These are phyloP conservation scores for Acanthosoma haemorrhoidale DNA, from an alignment of 2,888 invertebrate genomes.

Conservation along the genomic window DNA sequence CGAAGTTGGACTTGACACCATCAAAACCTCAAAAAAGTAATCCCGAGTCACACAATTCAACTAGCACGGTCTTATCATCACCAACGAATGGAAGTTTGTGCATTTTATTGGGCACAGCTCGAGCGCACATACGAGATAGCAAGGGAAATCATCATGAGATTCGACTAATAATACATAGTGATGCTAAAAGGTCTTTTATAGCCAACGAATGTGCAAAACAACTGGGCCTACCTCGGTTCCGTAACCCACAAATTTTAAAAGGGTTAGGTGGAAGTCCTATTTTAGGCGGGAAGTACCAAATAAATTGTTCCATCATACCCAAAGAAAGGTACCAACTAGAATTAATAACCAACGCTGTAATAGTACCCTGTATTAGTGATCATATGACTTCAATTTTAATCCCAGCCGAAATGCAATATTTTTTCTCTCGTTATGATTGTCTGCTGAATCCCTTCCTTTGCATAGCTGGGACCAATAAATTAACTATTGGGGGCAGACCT, in stretches of 20 bases:
- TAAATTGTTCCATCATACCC: background rate
- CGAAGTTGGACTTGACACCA: background rate
- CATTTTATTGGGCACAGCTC: background rate
- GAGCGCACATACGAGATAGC: background rate
- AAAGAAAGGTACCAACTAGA: too few species aligned
- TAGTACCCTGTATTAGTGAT: background rate
- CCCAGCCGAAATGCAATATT: background rate
- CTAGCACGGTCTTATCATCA: too few species aligned
- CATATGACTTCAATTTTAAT: too few species aligned
- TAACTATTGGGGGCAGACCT: slow-evolving; percentile 13
- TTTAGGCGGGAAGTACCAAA: too few species aligned
- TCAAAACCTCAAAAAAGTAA: background rate
- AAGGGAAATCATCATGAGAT: too few species aligned
- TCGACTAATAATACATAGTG: background rate
- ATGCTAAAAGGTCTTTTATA: background rate
- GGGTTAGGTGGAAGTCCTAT: background rate
- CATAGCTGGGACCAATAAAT: background rate
- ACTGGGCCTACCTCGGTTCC: too few species aligned
- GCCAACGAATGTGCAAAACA: too few species aligned
- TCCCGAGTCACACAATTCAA: background rate
- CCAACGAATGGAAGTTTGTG: too few species aligned
- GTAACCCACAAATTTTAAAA: background rate
- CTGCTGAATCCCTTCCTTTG: background rate
- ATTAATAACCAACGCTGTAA: too few species aligned
- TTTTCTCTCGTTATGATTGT: background rate